phyloP scores from a whole-genome alignment of 2,888 invertebrate species.

The Drosophila prolongata region DNA sequence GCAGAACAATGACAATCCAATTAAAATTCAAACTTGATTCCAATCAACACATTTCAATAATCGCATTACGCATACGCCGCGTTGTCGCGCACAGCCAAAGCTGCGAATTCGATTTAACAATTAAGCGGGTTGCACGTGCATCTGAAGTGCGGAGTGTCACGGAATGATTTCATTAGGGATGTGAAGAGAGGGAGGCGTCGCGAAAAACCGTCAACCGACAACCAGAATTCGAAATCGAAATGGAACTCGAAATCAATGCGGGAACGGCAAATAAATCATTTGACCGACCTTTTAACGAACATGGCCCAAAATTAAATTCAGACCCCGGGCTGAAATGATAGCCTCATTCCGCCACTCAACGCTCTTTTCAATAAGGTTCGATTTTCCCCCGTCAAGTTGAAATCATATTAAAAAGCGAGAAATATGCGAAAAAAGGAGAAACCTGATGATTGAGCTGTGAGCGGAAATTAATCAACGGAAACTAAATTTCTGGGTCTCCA shows the following conservation, averaged over 20 bases:
- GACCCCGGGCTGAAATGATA: constrained; percentile 46
- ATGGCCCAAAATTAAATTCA: constrained; percentile 62
- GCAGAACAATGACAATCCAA: constrained; percentile 51
- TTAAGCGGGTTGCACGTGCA: constrained; percentile 41
- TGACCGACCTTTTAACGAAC: constrained; percentile 65
- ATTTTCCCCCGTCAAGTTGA: constrained; percentile 30
- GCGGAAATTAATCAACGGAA: constrained; percentile 80
- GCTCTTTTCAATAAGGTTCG: constrained; percentile 8
- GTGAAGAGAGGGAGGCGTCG: constrained; percentile 8
- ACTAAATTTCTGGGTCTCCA: constrained; percentile 62
- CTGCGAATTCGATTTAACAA: constrained; percentile 56
- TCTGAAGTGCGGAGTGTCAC: constrained; percentile 26
- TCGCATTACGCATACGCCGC: constrained; percentile 65
- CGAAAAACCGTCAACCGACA: constrained; percentile 13
- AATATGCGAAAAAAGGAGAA: constrained; percentile 58
- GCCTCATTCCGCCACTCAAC: constrained; percentile 33
- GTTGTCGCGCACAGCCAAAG: constrained; percentile 37
- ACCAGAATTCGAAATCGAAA: constrained; percentile 30
- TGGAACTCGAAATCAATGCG: constrained; percentile 68
- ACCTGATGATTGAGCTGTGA: constrained; percentile 71
- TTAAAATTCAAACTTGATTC: constrained; percentile 65
- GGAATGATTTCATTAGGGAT: constrained; percentile 56
- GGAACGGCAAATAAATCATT: constrained; percentile 68
- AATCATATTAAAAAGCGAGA: constrained; percentile 31
- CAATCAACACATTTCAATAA: constrained; percentile 64